Conservation (phyloP, 1,140 invertebrate species). For the Lanistes nyassanus region DNA sequence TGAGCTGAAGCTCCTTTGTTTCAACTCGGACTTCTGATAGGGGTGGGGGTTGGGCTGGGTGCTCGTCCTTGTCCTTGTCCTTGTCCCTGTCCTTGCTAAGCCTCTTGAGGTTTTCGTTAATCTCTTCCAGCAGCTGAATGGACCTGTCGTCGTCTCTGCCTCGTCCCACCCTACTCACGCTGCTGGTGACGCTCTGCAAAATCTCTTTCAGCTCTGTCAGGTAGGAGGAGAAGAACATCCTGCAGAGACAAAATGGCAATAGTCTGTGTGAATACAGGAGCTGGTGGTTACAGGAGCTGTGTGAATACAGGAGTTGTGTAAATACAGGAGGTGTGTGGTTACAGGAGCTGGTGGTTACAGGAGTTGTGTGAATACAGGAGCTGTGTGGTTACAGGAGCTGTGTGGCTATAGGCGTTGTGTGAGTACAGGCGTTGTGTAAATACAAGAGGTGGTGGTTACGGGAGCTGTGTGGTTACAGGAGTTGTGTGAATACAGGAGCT, state of each 20-base stretch:
- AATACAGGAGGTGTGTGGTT: too few relatives aligned
- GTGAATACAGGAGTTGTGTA: too few relatives aligned
- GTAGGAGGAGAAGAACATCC: slow-evolving; percentile 11
- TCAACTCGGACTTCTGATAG: background rate
- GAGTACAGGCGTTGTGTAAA: too few relatives aligned
- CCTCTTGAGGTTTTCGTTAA: slow-evolving; percentile 44
- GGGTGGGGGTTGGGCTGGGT: background rate
- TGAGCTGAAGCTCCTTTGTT: background rate
- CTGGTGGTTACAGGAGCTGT: too few relatives aligned
- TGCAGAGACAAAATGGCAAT: background rate
- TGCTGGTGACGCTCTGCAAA: background rate
- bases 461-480: too few relatives aligned
- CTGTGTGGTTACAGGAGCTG: too few relatives aligned
- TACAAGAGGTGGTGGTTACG: too few relatives aligned
- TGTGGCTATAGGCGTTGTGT: too few relatives aligned
- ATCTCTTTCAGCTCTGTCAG: slow-evolving; percentile 15
- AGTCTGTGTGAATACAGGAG: slow-evolving; percentile 10
- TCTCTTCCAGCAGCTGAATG: slow-evolving; percentile 33
- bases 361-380: too few relatives aligned
- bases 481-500: too few relatives aligned
- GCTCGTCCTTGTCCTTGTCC: background rate
- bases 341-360: too few relatives aligned
- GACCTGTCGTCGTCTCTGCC: slow-evolving; percentile 38
- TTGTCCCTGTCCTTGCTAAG: slow-evolving; percentile 1
- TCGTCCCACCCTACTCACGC: background rate